A percentile compares a stretch with the other conserved stretches of the same genome.
Evolutionary conservation across 2,113 vertebrate genomes (phyloP).

Genomic region (Dicerorhinus sumatrensis): DNA sequence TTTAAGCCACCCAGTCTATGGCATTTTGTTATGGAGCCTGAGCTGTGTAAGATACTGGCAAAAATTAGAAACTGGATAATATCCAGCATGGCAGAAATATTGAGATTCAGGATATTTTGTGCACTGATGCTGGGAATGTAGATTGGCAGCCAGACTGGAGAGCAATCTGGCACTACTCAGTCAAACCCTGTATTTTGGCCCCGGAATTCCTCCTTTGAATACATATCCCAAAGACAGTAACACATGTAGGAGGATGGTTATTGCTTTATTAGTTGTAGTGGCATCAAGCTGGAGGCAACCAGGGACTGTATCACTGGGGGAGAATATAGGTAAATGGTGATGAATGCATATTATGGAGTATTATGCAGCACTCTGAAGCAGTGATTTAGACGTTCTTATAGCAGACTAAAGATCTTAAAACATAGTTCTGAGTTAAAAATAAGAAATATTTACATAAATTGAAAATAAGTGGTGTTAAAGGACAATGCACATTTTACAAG

Average conservation of each 20-base stretch:
- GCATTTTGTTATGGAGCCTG: background rate
- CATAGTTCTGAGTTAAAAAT: background rate
- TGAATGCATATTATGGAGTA: background rate
- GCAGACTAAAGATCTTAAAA: background rate
- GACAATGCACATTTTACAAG: background rate
- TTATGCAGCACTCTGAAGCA: background rate
- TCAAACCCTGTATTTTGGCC: background rate
- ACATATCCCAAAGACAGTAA: background rate
- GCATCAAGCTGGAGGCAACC: background rate
- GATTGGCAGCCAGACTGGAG: background rate
- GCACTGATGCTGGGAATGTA: background rate
- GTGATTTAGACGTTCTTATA: background rate
- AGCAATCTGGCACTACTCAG: background rate
- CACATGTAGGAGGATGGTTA: background rate
- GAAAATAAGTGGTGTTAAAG: background rate
- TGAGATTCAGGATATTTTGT: background rate
- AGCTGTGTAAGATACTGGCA: background rate
- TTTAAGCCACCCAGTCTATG: background rate
- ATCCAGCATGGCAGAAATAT: background rate
- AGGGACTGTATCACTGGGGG: background rate
- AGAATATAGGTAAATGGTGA: background rate
- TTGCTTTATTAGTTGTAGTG: background rate
- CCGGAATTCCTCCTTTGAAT: background rate
- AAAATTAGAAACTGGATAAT: background rate
- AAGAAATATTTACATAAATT: background rate